phyloP scores from a whole-genome alignment of 2,797 vertebrate species.

The Hyperoplus lanceolatus region DNA sequence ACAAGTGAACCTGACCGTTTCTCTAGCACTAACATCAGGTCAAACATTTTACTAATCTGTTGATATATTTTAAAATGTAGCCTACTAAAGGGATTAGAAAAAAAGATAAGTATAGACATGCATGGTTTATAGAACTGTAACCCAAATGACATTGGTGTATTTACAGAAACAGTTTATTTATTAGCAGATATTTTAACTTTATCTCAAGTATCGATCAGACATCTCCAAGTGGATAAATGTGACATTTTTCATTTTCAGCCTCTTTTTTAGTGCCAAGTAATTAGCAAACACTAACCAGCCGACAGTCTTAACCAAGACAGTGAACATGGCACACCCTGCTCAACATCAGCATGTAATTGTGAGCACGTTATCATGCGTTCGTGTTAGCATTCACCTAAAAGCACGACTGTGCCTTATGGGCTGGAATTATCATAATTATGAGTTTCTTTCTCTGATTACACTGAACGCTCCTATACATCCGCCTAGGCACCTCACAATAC shows the following conservation, averaged over 20 bases:
- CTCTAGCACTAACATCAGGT: background rate
- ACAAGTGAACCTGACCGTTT: background rate
- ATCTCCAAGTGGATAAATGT: no score
- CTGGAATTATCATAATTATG: background rate
- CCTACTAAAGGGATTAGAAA: background rate
- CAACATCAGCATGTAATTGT: background rate
- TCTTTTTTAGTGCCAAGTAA: no score
- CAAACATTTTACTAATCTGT: background rate
- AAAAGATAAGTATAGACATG: background rate
- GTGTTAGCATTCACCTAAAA: no score
- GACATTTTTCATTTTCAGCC: no score
- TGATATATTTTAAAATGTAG: background rate
- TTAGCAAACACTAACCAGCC: no score
- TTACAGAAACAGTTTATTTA: no score
- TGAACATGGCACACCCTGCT: no score
- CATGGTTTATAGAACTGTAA: background rate
- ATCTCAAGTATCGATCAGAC: no score
- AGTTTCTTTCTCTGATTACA: background rate
- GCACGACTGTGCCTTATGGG: no score
- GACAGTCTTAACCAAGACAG: no score
- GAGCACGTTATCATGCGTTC: background rate
- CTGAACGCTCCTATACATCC: background rate
- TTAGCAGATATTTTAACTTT: no score
- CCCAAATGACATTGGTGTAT: background rate
- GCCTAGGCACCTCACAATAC: background rate